Base-by-base conservation (phyloP, 2,888 invertebrate genomes). In the Drosophila dives region DNA sequence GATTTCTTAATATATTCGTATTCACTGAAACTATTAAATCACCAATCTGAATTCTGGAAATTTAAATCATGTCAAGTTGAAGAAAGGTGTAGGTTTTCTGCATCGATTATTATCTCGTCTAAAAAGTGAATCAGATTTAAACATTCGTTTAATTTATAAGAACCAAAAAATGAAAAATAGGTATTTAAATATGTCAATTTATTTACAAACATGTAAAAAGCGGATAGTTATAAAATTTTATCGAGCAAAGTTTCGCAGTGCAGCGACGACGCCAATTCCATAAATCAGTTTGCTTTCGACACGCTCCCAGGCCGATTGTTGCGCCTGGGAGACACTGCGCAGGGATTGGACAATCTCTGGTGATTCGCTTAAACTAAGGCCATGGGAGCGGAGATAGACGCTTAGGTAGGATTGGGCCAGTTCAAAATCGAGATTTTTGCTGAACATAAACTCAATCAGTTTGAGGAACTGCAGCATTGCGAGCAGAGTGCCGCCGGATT, bases 371-470 rank as follows among this genome's bases (percentile, higher is more conserved):
- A 97, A 94, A 7, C 93, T 89, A 70, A 94, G 94, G 1, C 96
- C 95, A 89, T 97, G 97, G 45, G 95, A 94, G 93, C 98, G 98
- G 38, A 99, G 93, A 93, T 98, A 98, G 51, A 98, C 94, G 53
- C 96, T 96, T 70, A 99, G 94, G 93, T 98, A 99, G 0, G 98
- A 96, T 91, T 99, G 97, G 0, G 96, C 96, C 64, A 99, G 93
- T 94, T 99, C 99, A 93, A 98, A 99, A 93, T 98, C 95, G 73
- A 92, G 94, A 88, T 97, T 97, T 3, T 95, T 95, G 79, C 94
- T 94, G 42, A 99, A 94, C 94, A 96, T 95, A 64, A 93, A 93
- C 65, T 95, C 94, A 29, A 98, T 93, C 93, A 97, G 95, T 82
- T 95, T 94, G 63, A 99, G 93, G 93, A 98, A 99, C 81, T 96